Evolutionary conservation across 2,113 vertebrate genomes (phyloP), one percentile per base, ranked within the genome.

Genomic region (Neodon shergylaensis): DNA sequence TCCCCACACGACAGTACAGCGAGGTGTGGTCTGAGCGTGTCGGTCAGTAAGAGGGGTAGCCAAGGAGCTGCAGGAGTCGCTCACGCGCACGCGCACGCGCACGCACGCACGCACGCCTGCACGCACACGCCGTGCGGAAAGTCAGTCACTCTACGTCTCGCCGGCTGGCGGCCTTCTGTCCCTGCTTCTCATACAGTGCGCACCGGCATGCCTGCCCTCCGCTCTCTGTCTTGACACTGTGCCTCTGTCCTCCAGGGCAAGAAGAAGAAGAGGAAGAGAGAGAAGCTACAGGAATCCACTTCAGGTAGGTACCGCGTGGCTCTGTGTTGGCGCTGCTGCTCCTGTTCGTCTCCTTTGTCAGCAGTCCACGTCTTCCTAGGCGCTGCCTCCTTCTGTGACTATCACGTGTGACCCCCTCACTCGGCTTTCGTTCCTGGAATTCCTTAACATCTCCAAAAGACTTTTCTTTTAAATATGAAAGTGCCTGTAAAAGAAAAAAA

Each of bases 201-300:
- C 47, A 10, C 21, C 33, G 12, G 0, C 8, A 54, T 33, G 28
- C 26, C 31, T 63, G 0, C 1, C 36, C 26, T 17, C 7, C 0
- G 1, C 47, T 33, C 3, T 12, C 0, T 66, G 13, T 39, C 42
- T 1, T 96, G 68, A 92, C 81, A 1, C 0, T 16, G 26, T 94
- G 77, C 61, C 96, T 97, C 95, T 98, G 97, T 8, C 98, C 98
- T 99, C 90, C 98, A 99, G 99, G 99, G 99, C 98, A 99, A 99
- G 99, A 99, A 99, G 98, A 99, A 99, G 99, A 99, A 99, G 98
- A 99, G 99, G 98, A 99, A 99, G 99, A 99, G 99, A 98, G 99
- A 99, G 98, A 99, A 99, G 97, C 99, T 99, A 94, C 99, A 99
- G 98, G 99, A 99, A 97, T 98, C 99, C 52, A 98, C 99, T 93